Evolutionary conservation across 1,140 invertebrate genomes (phyloP), one percentile per base, ranked within the genome.

Genomic region (Phymorhynchus buccinoides): DNA sequence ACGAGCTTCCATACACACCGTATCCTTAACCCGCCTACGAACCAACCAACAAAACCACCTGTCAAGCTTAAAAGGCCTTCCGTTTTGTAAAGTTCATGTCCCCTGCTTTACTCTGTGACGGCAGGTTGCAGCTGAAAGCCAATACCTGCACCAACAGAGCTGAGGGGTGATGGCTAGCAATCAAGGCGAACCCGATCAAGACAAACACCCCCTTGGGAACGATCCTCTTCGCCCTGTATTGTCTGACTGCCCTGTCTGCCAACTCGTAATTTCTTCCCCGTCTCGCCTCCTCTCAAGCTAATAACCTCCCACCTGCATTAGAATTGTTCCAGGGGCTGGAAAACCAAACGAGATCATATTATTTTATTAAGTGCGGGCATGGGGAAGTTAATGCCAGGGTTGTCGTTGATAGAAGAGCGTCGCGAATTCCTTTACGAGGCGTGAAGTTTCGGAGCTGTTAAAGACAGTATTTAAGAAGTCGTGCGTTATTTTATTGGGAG

Each of bases 11-110:
- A 6, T 22, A 27, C 22, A 62, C 56, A 14, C 56, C 22, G 0
- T 16, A 27, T 27, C 56, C 56, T 9, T 27, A 0, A 52, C 18
- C 56, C 79, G 16, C 4, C 30, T 3, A 14, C 0, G 75, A 1
- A 32, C 3, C 39, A 27, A 39, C 30, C 27, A 22, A 32, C 75
- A 78, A 52, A 27, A 12, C 12, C 48, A 80, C 79, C 79, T 80
- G 79, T 80, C 35, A 80, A 32, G 42, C 48, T 42, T 48, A 32
- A n/a, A n/a, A n/a, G n/a, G 30, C 79, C 56, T 83, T 41, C 68
- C 71, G 30, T 44, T 41, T 52, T 71, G 37, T 37, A 83, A n/a
- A n/a, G 30, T 83, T 32, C 30, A 41, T 14, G 32, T 18, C 39
- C 35, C 37, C 68, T n/a, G n/a, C n/a, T n/a, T n/a, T n/a, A n/a